These are phyloP conservation scores for Semnornis frantzii DNA, from an alignment of 2,113 vertebrate species.

Conservation along the genomic window DNA sequence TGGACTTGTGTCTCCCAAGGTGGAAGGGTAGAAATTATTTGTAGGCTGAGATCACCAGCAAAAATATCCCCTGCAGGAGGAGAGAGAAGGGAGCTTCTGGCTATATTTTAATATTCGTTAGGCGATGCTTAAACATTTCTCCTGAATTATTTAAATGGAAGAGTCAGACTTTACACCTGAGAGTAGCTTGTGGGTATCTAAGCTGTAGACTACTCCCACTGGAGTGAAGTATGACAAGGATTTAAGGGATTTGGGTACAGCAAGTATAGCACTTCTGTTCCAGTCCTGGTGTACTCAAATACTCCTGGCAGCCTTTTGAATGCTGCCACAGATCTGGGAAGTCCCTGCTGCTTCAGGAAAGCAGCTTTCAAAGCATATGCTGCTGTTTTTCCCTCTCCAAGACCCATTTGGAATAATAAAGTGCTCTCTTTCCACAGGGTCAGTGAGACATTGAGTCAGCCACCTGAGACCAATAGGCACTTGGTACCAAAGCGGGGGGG, in stretches of 20 bases:
- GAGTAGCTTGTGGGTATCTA: background rate
- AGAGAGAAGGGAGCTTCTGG: conserved; percentile 6
- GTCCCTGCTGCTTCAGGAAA: background rate
- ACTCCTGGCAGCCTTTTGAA: conserved; percentile 2
- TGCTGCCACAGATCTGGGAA: background rate
- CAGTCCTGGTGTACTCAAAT: background rate
- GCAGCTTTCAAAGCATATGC: background rate
- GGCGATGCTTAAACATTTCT: background rate
- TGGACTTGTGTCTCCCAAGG: background rate
- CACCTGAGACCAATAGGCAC: background rate
- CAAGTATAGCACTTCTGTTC: background rate
- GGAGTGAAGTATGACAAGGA: background rate
- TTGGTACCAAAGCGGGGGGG: background rate
- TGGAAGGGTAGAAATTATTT: conserved; percentile 33
- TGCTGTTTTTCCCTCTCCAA: conserved; percentile 7
- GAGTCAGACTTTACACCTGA: background rate
- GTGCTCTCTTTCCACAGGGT: background rate
- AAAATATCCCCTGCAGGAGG: background rate
- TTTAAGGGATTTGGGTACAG: conserved; percentile 23
- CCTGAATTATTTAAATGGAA: conserved; percentile 19
- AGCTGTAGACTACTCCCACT: background rate
- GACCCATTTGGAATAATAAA: conserved; percentile 5
- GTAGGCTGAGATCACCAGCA: conserved; percentile 33
- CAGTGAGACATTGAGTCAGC: conserved; percentile 20
- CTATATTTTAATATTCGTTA: conserved; percentile 37